These are phyloP conservation scores for Mycteria americana DNA, from an alignment of 2,797 vertebrate genomes.

Conservation along the genomic window DNA sequence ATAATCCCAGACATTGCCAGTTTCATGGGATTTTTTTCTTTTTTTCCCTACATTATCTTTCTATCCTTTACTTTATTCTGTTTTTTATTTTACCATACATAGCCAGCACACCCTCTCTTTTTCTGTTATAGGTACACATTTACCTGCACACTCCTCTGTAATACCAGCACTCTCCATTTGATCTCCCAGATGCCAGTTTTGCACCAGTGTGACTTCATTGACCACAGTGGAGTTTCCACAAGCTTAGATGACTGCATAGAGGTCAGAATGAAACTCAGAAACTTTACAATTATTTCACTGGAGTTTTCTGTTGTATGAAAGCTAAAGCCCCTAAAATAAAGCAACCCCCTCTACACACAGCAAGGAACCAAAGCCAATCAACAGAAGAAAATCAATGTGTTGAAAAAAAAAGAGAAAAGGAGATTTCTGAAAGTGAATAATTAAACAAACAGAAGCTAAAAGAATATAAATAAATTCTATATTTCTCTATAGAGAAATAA, in stretches of 20 bases:
- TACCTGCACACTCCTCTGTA: not conserved
- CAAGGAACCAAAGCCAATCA: not conserved
- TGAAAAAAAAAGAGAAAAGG: not conserved
- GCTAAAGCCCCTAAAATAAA: not conserved
- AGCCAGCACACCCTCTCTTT: accelerated
- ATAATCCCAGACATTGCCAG: constrained; percentile 52
- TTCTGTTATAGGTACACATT: not conserved
- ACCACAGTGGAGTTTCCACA: not conserved
- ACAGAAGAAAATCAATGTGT: not conserved
- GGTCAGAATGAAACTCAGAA: not conserved
- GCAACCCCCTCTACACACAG: not conserved
- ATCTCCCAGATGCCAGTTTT: not conserved
- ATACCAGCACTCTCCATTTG: not conserved
- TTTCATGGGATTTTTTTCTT: not conserved
- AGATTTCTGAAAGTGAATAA: not conserved
- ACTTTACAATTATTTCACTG: not conserved
- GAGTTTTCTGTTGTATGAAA: not conserved
- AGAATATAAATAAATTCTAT: not conserved
- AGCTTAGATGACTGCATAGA: not conserved
- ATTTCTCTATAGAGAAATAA: not conserved
- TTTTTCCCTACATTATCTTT: not conserved
- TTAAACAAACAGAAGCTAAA: not conserved
- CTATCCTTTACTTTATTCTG: not conserved
- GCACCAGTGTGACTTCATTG: not conserved
- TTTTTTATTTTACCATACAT: not conserved